Conservation (phyloP, 2,113 vertebrate genomes). For the Brachirus orientalis region DNA sequence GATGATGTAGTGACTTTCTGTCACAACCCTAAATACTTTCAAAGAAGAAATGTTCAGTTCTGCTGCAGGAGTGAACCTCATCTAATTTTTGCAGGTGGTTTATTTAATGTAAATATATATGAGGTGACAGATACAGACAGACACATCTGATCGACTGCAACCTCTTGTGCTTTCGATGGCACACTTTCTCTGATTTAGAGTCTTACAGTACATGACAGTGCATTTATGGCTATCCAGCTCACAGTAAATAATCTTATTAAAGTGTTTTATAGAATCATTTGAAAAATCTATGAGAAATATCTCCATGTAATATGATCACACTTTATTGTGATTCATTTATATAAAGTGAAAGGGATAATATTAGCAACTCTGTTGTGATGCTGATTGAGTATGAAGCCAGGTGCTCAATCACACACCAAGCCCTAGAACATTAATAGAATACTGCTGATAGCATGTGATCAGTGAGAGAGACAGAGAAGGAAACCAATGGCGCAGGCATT, state of each 20-base stretch:
- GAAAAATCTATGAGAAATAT: background rate
- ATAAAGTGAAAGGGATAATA: constrained; percentile 21
- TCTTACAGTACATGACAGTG: background rate
- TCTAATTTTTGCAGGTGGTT: too few species aligned
- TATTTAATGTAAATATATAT: background rate
- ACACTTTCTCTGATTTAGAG: constrained; percentile 1
- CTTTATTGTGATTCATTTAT: background rate
- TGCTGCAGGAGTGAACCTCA: too few species aligned
- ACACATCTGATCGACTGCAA: background rate
- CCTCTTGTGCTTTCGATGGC: background rate
- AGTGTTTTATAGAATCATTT: background rate
- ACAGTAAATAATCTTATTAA: constrained; percentile 6
- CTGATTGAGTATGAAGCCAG: constrained; percentile 39
- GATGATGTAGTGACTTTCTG: too few species aligned
- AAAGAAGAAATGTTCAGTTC: too few species aligned
- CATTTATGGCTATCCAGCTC: background rate
- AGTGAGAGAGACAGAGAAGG: background rate
- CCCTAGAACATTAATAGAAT: constrained; percentile 17
- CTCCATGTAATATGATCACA: background rate
- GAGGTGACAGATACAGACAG: background rate
- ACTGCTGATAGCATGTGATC: constrained; percentile 8
- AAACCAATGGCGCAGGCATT: too few species aligned
- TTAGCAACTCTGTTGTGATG: constrained; percentile 38
- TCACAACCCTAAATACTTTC: too few species aligned
- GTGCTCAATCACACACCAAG: constrained; percentile 26